Conservation (phyloP, 2,797 vertebrate species). For the Danio choprae region DNA sequence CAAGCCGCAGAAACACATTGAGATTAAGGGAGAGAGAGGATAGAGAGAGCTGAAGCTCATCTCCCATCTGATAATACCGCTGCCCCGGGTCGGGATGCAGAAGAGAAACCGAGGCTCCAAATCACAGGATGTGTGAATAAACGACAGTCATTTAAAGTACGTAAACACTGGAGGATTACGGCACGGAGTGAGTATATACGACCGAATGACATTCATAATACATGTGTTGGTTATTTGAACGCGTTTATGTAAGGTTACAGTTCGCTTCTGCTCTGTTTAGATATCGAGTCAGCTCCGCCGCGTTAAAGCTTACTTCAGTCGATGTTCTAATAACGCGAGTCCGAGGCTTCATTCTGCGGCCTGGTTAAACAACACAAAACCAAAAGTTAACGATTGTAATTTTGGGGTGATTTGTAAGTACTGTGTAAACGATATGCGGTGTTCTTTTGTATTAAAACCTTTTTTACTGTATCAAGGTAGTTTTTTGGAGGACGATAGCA, state of each 20-base stretch:
- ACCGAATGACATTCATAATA: background rate
- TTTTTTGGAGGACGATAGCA: background rate
- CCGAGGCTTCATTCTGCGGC: conserved; percentile 22
- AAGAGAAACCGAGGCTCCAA: conserved; percentile 27
- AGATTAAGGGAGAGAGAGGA: conserved; percentile 34
- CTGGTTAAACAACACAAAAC: background rate
- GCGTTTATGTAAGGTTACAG: background rate
- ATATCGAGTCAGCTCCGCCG: background rate
- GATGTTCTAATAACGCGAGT: background rate
- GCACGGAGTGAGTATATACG: conserved; percentile 22
- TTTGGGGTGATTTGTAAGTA: background rate
- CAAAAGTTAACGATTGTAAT: background rate
- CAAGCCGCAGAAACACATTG: background rate
- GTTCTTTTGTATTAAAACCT: background rate
- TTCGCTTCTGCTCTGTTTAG: background rate
- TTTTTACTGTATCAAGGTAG: background rate
- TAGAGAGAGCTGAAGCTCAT: conserved; percentile 24
- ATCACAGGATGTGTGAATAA: conserved; percentile 40
- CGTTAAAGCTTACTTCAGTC: background rate
- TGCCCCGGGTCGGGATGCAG: background rate
- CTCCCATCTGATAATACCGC: conserved; percentile 24
- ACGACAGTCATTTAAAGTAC: conserved; percentile 6
- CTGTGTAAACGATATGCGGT: background rate
- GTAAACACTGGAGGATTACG: background rate
- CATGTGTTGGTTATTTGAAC: background rate